A percentile compares a stretch with the other conserved stretches of the same genome.
These are phyloP conservation scores for Philotrypesis tridentata DNA, from an alignment of 1,140 invertebrate species.

Conservation along the genomic window DNA sequence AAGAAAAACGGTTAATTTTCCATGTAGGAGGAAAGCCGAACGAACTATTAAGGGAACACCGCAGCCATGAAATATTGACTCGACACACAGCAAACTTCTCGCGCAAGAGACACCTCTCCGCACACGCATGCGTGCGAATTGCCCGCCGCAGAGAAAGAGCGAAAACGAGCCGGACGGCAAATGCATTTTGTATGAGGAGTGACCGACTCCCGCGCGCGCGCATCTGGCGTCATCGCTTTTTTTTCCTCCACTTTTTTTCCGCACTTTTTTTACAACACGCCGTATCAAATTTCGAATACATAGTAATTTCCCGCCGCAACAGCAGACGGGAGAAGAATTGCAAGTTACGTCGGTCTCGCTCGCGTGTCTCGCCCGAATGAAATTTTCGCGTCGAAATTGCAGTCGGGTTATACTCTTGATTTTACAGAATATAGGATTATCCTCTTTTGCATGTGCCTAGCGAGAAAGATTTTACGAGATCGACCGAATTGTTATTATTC, in stretches of 20 bases:
- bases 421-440: background rate
- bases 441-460: background rate
- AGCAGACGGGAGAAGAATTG: background rate
- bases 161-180: background rate
- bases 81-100: background rate
- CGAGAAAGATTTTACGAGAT: background rate
- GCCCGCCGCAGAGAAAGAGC: background rate
- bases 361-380: background rate
- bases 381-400: conserved; percentile 6
- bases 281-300: conserved; percentile 4
- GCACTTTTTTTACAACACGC: background rate
- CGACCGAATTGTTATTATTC: background rate
- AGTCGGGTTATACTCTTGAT: conserved; percentile 5
- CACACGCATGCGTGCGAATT: background rate
- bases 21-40: too few species aligned
- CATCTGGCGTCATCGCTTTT: conserved; percentile 7
- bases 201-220: background rate
- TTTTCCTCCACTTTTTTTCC: background rate
- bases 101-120: background rate
- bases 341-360: too few species aligned
- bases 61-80: background rate
- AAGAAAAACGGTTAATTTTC: too few species aligned
- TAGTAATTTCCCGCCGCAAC: background rate
- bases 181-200: conserved; percentile 33
- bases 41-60: background rate